Base-by-base conservation (phyloP, 1,140 invertebrate genomes). In the Drosophila tristis region DNA sequence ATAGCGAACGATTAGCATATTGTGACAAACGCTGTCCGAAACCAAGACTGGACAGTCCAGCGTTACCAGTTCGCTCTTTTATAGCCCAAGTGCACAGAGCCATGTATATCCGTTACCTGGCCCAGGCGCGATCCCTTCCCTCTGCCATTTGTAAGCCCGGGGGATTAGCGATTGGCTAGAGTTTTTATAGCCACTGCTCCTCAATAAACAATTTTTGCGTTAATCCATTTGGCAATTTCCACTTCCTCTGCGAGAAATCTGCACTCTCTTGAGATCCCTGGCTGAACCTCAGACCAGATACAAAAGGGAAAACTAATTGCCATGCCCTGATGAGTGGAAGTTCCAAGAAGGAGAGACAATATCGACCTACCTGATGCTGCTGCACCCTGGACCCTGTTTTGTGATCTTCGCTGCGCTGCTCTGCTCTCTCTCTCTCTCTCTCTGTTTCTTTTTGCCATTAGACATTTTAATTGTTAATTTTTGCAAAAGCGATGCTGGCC, bases 381-480 rank as follows among this genome's bases (percentile, higher is more conserved):
- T 49, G 48, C 56, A 57, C 42, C 35, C 35, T 39, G 35, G 35
- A 39, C 35, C 35, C 35, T 39, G 35, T 39, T 81, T 82, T 82
- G 78, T 79, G 76, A 78, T 73, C 60, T 31, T 7, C 31, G 45
- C 65, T 13, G 35, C 35, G 35, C 35, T 53, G 2, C 26, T 53
- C 51, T 9, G 9, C 35, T 43, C 48, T 53, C 39, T 55, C 60
- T 62, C 42, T 26, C 15, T 16, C 20, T n/a, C n/a, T n/a, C 15
- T 35, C 26, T 31, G 42, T 23, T 39, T 43, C 47, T 51, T 81
- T 87, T 71, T 48, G 74, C 82, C 82, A 86, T 86, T 86, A 86
- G 82, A 86, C 82, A 87, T 86, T 86, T 86, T 86, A 86, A 86
- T 86, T 86, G 82, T 86, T 86, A 86, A 86, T 86, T 86, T 86